Evolutionary conservation across 2,797 vertebrate species (phyloP).

Genomic region (Trachurus trachurus): DNA sequence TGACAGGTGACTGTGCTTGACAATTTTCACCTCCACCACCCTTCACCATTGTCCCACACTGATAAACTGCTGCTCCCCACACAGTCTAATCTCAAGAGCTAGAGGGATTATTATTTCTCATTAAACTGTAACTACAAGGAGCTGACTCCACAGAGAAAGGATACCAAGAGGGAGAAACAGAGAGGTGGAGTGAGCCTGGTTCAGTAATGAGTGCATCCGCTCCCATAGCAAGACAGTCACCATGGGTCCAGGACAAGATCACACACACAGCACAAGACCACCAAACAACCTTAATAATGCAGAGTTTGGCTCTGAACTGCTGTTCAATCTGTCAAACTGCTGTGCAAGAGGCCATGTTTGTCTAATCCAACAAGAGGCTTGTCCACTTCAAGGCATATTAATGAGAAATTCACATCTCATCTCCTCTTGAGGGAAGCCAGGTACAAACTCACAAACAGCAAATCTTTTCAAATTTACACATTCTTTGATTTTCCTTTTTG

Average conservation of each 20-base stretch:
- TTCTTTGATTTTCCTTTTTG: slow-evolving; percentile 38
- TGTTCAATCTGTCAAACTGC: slow-evolving; percentile 72
- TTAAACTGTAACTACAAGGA: slow-evolving; percentile 68
- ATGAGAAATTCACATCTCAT: slow-evolving; percentile 70
- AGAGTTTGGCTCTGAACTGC: slow-evolving; percentile 54
- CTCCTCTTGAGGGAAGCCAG: slow-evolving; percentile 55
- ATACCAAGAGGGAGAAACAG: slow-evolving; percentile 34
- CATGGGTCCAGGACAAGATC: slow-evolving; percentile 57
- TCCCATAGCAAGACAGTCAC: slow-evolving; percentile 53
- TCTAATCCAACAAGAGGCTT: slow-evolving; percentile 76
- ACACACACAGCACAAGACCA: slow-evolving; percentile 54
- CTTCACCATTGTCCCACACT: slow-evolving; percentile 38
- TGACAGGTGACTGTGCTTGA: slow-evolving; percentile 52
- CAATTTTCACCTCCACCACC: slow-evolving; percentile 49
- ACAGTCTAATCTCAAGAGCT: slow-evolving; percentile 54
- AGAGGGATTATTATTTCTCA: slow-evolving; percentile 74
- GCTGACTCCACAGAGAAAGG: slow-evolving; percentile 50
- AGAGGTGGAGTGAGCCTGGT: slow-evolving; percentile 35
- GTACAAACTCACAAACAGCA: slow-evolving; percentile 50
- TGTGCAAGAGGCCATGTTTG: slow-evolving; percentile 70
- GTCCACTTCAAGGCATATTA: slow-evolving; percentile 69
- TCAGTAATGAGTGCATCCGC: slow-evolving; percentile 56
- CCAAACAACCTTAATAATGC: slow-evolving; percentile 70
- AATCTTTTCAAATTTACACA: slow-evolving; percentile 62
- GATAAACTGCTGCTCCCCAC: slow-evolving; percentile 61